Conservation (phyloP, 1,140 invertebrate species). For the Cyclina sinensis region DNA sequence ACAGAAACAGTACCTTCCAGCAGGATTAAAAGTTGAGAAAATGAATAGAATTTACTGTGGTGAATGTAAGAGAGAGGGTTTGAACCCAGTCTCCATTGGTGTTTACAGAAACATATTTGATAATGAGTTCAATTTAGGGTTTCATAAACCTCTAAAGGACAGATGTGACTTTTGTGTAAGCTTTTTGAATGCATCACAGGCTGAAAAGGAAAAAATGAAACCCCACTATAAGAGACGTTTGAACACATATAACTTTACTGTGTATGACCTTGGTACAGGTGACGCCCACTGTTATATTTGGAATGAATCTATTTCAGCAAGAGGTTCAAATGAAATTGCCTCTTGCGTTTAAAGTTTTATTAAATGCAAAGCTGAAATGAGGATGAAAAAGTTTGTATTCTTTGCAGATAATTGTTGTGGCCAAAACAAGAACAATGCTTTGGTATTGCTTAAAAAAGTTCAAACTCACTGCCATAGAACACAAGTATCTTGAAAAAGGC, state of each 20-base stretch:
- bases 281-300: conserved; percentile 23
- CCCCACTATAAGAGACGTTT: background rate
- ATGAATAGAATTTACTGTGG: conserved; percentile 23
- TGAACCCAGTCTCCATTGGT: background rate
- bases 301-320: background rate
- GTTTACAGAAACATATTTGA: conserved; percentile 28
- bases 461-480: background rate
- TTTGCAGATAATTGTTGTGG: conserved; percentile 16
- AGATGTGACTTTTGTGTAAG: background rate
- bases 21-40: conserved; percentile 6
- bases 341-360: conserved; percentile 8
- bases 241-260: conserved; percentile 21
- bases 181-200: background rate
- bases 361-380: background rate
- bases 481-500: conserved; percentile 20
- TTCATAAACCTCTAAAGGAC: background rate
- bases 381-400: conserved; percentile 21
- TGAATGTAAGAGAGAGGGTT: background rate
- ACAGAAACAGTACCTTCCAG: conserved; percentile 8
- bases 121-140: conserved; percentile 4
- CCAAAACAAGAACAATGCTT: conserved; percentile 20
- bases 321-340: conserved; percentile 10
- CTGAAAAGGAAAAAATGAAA: background rate
- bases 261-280: background rate
- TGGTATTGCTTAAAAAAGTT: conserved; percentile 14